phyloP scores from a whole-genome alignment of 2,797 vertebrate species.

The Micropoecilia bifurca region DNA sequence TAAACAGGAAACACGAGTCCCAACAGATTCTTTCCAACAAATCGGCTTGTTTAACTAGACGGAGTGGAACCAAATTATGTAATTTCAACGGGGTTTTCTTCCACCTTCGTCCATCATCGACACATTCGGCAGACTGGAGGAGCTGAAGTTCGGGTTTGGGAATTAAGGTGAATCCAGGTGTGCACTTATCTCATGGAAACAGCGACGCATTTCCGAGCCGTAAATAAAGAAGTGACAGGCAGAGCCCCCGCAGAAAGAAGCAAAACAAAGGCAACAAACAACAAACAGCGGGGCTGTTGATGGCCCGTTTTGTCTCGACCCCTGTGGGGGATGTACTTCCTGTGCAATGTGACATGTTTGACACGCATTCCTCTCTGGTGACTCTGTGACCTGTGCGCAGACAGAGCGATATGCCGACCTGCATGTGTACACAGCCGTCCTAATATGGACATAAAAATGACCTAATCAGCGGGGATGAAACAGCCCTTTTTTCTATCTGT shows the following conservation, averaged over 20 bases:
- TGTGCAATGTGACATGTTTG: slow-evolving; percentile 80
- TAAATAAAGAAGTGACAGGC: slow-evolving; percentile 77
- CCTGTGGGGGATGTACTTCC: slow-evolving; percentile 79
- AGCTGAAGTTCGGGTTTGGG: slow-evolving; percentile 6
- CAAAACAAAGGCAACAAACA: slow-evolving; percentile 84
- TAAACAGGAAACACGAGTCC: slow-evolving; percentile 75
- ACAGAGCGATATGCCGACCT: slow-evolving; percentile 75
- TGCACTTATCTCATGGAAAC: slow-evolving; percentile 77
- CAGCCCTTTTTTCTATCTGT: slow-evolving; percentile 5
- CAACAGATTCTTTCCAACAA: slow-evolving; percentile 35
- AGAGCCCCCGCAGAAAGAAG: slow-evolving; percentile 54
- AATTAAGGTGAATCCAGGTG: slow-evolving; percentile 67
- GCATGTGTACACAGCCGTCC: slow-evolving; percentile 46
- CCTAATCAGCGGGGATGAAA: slow-evolving; percentile 37
- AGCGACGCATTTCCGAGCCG: slow-evolving; percentile 75
- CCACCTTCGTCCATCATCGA: not conserved
- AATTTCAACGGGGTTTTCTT: slow-evolving; percentile 3
- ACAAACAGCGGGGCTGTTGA: slow-evolving; percentile 75
- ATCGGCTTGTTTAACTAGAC: slow-evolving; percentile 13
- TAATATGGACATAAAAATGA: slow-evolving; percentile 57
- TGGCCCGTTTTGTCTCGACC: slow-evolving; percentile 75
- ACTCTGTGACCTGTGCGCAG: slow-evolving; percentile 79
- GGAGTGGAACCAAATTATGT: not conserved
- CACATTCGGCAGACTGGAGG: not conserved
- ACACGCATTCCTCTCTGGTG: slow-evolving; percentile 82